Evolutionary conservation across 1,140 invertebrate species (phyloP).

Genomic region (Dreissena polymorpha): DNA sequence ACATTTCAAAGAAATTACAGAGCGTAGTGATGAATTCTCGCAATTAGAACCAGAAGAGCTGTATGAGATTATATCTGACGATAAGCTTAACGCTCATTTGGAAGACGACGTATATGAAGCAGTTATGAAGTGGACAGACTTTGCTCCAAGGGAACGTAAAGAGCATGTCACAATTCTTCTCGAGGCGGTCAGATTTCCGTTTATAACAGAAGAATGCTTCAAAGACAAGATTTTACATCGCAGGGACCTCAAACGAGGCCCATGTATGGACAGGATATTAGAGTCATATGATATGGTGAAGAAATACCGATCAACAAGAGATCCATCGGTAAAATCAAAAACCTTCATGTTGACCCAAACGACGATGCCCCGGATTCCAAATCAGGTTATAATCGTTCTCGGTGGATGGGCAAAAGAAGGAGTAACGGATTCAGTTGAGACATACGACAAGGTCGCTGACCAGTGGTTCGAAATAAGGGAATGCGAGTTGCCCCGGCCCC

Average conservation of each 20-base stretch:
- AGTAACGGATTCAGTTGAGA: conserved; percentile 87
- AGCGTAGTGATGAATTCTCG: conserved; percentile 98
- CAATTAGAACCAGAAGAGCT: conserved; percentile 95
- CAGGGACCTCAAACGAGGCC: conserved; percentile 33
- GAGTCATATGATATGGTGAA: conserved; percentile 50
- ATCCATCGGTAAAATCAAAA: conserved; percentile 9
- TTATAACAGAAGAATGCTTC: conserved; percentile 40
- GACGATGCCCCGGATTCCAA: conserved; percentile 57
- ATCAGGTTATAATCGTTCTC: conserved; percentile 80
- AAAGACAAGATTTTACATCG: conserved; percentile 37
- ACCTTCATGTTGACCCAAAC: conserved; percentile 9
- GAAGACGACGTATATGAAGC: conserved; percentile 95
- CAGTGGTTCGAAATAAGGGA: conserved; percentile 9
- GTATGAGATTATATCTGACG: conserved; percentile 96
- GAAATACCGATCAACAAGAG: conserved; percentile 25
- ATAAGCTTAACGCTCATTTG: conserved; percentile 95
- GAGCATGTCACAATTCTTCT: conserved; percentile 14
- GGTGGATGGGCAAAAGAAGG: conserved; percentile 87
- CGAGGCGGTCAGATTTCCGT: conserved; percentile 29
- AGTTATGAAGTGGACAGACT: conserved; percentile 98
- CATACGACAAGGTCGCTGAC: conserved; percentile 84
- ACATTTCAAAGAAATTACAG: conserved; percentile 84
- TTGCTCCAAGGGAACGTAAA: conserved; percentile 93
- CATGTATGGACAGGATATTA: conserved; percentile 48
- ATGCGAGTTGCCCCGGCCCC: conserved; percentile 48